These are phyloP conservation scores for Heliconius himera DNA, from an alignment of 1,140 invertebrate species.

Conservation along the genomic window DNA sequence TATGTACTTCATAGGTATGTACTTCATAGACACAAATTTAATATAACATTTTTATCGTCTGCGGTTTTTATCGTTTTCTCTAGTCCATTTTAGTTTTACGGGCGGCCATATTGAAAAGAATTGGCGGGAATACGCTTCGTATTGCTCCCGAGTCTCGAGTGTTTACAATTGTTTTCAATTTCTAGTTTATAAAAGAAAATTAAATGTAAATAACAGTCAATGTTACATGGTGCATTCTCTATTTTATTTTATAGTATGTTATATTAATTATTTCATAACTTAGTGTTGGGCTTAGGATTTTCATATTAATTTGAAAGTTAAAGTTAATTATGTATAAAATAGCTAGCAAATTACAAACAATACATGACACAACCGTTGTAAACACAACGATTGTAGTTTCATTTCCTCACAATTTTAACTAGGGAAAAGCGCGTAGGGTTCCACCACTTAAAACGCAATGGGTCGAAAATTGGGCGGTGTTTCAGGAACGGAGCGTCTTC, in stretches of 20 bases:
- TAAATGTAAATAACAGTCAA: not conserved
- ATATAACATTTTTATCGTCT: slow-evolving; percentile 31
- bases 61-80: slow-evolving; percentile 53
- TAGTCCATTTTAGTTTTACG: slow-evolving; percentile 62
- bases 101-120: slow-evolving; percentile 67
- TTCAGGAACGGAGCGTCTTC: not conserved
- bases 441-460: not conserved
- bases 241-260: not conserved
- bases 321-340: no score
- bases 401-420: no score
- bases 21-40: slow-evolving; percentile 14
- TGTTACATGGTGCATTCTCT: not conserved
- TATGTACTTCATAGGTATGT: not conserved
- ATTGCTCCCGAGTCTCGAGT: slow-evolving; percentile 36
- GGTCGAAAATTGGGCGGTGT: no score
- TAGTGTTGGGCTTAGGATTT: no score
- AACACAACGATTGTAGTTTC: no score
- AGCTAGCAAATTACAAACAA: no score
- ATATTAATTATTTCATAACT: no score
- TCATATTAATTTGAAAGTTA: no score
- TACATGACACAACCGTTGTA: no score
- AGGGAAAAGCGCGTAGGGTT: not conserved
- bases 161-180: slow-evolving; percentile 17
- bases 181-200: slow-evolving; percentile 19
- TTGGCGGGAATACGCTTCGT: slow-evolving; percentile 52